Evolutionary conservation across 2,113 vertebrate species (phyloP), one percentile per base, ranked within the genome.

Genomic region (Prolemur simus): DNA sequence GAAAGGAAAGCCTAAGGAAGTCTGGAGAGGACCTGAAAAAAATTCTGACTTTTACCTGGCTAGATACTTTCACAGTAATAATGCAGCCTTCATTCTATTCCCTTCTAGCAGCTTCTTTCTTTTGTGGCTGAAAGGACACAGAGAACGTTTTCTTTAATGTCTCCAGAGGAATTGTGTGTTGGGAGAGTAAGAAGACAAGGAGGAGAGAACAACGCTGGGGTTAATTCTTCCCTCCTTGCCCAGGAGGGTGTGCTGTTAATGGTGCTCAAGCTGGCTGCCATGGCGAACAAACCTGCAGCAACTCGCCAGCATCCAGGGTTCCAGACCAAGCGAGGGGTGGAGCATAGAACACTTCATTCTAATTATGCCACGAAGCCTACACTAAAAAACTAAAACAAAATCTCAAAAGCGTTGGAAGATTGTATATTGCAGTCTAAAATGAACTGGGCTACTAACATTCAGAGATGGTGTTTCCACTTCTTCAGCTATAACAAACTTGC

Each of bases 241-340:
- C 66, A 54, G 87, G 45, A 97, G 60, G 29, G 47, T 45, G 12
- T 14, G 71, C 64, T 49, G 42, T 49, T 78, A 74, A 88, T 14
- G 69, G 63, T 69, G 6, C 7, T 4, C 23, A 45, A 34, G 32
- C 52, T 7, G 32, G 71, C 45, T 3, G 21, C 15, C 52, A 42
- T 14, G 12, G 71, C 20, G 9, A 42, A 0, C 32, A 34, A 80
- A 68, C 91, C 64, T 95, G 93, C 56, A 81, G 78, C 42, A 54
- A 91, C 96, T 89, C 0, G 80, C 37, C 56, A 6, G 63, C n/a
- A 3, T 89, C 96, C 94, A 63, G 87, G 76, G 69, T 85, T 96
- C 94, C 94, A 95, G 96, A 87, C 76, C 69, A 5, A 60, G 56
- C 87, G 29, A 89, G 80, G 37, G 42, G 17, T 66, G 39, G 82